Percentiles rank a stretch among this genome's conserved stretches.
Conservation (phyloP, 1,140 invertebrate species). For the Onthophagus taurus region DNA sequence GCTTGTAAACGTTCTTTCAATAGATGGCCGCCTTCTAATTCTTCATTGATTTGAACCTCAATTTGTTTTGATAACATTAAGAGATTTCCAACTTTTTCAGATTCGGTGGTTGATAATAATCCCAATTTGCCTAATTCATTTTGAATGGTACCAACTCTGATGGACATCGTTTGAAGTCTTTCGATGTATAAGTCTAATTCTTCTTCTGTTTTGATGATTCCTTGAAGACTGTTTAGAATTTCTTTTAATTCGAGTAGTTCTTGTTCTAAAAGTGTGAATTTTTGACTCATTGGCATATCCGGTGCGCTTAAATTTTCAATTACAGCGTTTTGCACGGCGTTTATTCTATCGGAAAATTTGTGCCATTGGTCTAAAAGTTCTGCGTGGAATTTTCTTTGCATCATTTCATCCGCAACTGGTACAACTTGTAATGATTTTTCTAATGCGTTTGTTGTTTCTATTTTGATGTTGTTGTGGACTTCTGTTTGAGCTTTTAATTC, state of each 20-base stretch:
- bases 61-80: slow-evolving; percentile 56
- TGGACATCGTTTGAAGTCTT: slow-evolving; percentile 62
- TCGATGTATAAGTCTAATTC: slow-evolving; percentile 72
- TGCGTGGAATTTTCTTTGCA: slow-evolving; percentile 64
- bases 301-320: slow-evolving; percentile 58
- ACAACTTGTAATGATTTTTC: slow-evolving; percentile 68
- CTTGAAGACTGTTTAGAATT: slow-evolving; percentile 57
- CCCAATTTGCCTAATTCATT: slow-evolving; percentile 67
- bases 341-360: slow-evolving; percentile 51
- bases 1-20: slow-evolving; percentile 59
- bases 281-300: slow-evolving; percentile 59
- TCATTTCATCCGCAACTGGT: slow-evolving; percentile 68
- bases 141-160: slow-evolving; percentile 63
- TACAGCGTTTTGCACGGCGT: slow-evolving; percentile 53
- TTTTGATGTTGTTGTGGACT: slow-evolving; percentile 67
- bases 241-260: slow-evolving; percentile 60
- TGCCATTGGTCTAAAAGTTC: slow-evolving; percentile 69
- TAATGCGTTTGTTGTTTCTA: slow-evolving; percentile 60
- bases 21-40: slow-evolving; percentile 59
- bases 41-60: slow-evolving; percentile 59
- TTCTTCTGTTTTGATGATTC: slow-evolving; percentile 70
- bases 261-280: slow-evolving; percentile 59
- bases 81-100: slow-evolving; percentile 61
- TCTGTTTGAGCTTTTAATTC: slow-evolving; percentile 81
- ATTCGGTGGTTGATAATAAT: slow-evolving; percentile 58